phyloP scores from a whole-genome alignment of 2,113 vertebrate genomes.

The Mormoops blainvillei region DNA sequence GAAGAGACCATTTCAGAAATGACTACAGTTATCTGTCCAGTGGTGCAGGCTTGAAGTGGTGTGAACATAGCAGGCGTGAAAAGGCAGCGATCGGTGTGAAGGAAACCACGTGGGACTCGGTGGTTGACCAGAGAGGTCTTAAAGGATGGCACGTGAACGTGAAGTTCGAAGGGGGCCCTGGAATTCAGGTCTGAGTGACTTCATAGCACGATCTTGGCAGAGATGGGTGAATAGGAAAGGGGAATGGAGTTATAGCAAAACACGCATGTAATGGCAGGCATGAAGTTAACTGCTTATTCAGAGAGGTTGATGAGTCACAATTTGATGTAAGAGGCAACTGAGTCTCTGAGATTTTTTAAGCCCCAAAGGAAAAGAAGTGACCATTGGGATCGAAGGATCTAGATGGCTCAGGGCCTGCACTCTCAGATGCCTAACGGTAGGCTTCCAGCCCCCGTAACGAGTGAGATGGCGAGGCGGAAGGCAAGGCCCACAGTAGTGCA shows the following conservation, averaged over 20 bases:
- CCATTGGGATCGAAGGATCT: background rate
- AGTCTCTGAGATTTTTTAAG: background rate
- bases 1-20: background rate
- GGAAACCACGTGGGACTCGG: rapidly evolving
- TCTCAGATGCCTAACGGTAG: background rate
- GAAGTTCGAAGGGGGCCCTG: background rate
- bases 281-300: background rate
- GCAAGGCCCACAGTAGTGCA: too few species aligned
- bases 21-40: rapidly evolving
- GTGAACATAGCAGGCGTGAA: background rate
- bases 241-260: background rate
- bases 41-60: background rate
- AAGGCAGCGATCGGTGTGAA: background rate
- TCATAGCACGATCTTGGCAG: background rate
- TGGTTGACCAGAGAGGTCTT: too few species aligned
- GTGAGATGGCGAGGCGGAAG: background rate
- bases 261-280: background rate
- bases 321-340: background rate
- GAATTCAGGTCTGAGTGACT: background rate
- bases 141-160: background rate
- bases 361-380: background rate
- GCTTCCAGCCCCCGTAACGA: background rate
- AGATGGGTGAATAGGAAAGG: background rate
- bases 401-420: rapidly evolving
- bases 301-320: background rate